Evolutionary conservation across 2,888 invertebrate genomes (phyloP).

Genomic region (Lepidonotus clava): DNA sequence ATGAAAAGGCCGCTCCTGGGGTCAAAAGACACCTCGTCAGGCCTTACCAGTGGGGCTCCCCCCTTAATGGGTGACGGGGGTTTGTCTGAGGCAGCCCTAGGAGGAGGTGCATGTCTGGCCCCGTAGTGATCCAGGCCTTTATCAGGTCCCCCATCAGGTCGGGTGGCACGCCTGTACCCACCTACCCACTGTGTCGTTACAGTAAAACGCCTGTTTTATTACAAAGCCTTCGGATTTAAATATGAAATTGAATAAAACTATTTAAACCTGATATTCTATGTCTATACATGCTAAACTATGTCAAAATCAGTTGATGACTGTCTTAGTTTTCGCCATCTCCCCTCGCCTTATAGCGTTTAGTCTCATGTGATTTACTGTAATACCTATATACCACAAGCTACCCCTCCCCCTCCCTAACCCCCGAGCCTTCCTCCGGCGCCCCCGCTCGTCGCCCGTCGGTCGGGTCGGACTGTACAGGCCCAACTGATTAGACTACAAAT

Average conservation of each 20-base stretch:
- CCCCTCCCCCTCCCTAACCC: not conserved
- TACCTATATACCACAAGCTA: too few relatives aligned
- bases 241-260: too few relatives aligned
- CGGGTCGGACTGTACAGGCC: not conserved
- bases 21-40: slow-evolving; percentile 5
- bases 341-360: too few relatives aligned
- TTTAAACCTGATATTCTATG: too few relatives aligned
- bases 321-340: too few relatives aligned
- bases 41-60: not conserved
- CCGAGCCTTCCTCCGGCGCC: not conserved
- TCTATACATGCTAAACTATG: too few relatives aligned
- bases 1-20: slow-evolving; percentile 13
- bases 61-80: not conserved
- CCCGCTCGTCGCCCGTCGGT: not conserved
- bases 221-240: too few relatives aligned
- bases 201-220: too few relatives aligned
- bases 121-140: slow-evolving; percentile 22
- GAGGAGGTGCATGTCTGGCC: slow-evolving; percentile 19
- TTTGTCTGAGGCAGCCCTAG: too few relatives aligned
- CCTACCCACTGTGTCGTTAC: too few relatives aligned
- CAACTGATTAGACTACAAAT: not conserved
- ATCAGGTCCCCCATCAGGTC: not conserved
- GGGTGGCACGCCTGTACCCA: slow-evolving; percentile 20
- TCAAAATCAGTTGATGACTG: too few relatives aligned
- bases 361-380: too few relatives aligned